Percentiles rank a stretch among this genome's conserved stretches.
Conservation (phyloP, 2,797 vertebrate species). For the Strix occidentalis region DNA sequence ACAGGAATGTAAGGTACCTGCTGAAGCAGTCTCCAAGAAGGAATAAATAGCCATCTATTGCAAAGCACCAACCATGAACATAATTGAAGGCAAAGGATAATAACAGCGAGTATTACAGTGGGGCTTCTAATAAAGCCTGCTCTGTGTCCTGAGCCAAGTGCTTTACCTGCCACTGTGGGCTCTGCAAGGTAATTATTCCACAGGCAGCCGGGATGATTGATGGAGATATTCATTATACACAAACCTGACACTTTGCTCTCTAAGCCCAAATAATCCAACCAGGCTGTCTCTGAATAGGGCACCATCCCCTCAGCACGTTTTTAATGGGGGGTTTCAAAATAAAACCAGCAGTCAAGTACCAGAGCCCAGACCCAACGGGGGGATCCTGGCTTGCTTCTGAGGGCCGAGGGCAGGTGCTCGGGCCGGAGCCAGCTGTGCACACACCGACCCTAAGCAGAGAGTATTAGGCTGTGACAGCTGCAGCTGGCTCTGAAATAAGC, state of each 20-base stretch:
- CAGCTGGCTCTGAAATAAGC: slow-evolving; percentile 68
- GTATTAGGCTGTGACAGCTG: slow-evolving; percentile 74
- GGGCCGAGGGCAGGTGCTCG: slow-evolving; percentile 74
- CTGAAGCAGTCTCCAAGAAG: neutral
- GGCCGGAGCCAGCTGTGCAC: slow-evolving; percentile 68
- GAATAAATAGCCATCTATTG: neutral
- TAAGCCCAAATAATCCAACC: slow-evolving; percentile 56
- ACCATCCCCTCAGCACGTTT: neutral
- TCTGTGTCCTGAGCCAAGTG: slow-evolving; percentile 12
- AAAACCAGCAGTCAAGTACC: slow-evolving; percentile 8
- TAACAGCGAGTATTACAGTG: neutral
- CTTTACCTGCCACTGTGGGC: slow-evolving; percentile 53
- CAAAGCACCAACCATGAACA: neutral
- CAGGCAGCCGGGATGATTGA: slow-evolving; percentile 8
- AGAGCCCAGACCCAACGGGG: neutral
- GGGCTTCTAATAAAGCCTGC: slow-evolving; percentile 16
- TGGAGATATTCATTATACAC: slow-evolving; percentile 64
- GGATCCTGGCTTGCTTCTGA: neutral
- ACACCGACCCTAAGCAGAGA: slow-evolving; percentile 69
- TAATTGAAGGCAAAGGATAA: slow-evolving; percentile 1
- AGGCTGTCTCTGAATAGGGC: neutral
- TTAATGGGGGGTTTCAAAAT: slow-evolving; percentile 42
- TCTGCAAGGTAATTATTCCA: slow-evolving; percentile 46
- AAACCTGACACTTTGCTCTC: slow-evolving; percentile 61
- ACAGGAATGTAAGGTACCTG: neutral